phyloP scores from a whole-genome alignment of 2,797 vertebrate genomes.

The Mus caroli region DNA sequence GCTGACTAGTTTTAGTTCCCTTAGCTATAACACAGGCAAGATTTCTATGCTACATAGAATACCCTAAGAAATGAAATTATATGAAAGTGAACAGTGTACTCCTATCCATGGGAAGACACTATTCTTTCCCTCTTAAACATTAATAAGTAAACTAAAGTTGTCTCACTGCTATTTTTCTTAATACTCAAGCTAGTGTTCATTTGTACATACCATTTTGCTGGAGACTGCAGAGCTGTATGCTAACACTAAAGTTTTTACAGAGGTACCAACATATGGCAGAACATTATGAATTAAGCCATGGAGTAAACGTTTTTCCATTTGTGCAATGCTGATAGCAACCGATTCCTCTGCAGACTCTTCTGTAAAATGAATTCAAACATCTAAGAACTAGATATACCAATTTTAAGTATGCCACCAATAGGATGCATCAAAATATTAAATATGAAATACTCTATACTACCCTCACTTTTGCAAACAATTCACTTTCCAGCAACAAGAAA shows the following conservation, averaged over 20 bases:
- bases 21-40: not conserved
- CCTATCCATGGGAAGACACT: not conserved
- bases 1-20: not conserved
- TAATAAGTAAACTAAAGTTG: slow-evolving; percentile 56
- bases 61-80: slow-evolving; percentile 16
- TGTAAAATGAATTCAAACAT: slow-evolving; percentile 85
- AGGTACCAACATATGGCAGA: slow-evolving; percentile 94
- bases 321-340: slow-evolving; percentile 92
- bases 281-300: slow-evolving; percentile 96
- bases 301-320: slow-evolving; percentile 95
- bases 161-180: slow-evolving; percentile 40
- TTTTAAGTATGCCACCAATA: slow-evolving; percentile 53
- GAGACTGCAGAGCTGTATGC: slow-evolving; percentile 97
- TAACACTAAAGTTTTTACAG: slow-evolving; percentile 95
- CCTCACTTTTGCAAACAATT: slow-evolving; percentile 51
- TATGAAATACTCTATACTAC: slow-evolving; percentile 47
- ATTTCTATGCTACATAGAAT: not conserved
- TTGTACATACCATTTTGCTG: slow-evolving; percentile 96
- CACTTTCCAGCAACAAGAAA: slow-evolving; percentile 25
- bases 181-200: slow-evolving; percentile 42
- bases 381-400: slow-evolving; percentile 66
- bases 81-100: not conserved
- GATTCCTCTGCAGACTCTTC: slow-evolving; percentile 92
- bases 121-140: not conserved
- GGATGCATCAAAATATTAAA: slow-evolving; percentile 53